These are phyloP conservation scores for Tetramorium alpestre DNA, from an alignment of 1,140 invertebrate species.

Conservation along the genomic window DNA sequence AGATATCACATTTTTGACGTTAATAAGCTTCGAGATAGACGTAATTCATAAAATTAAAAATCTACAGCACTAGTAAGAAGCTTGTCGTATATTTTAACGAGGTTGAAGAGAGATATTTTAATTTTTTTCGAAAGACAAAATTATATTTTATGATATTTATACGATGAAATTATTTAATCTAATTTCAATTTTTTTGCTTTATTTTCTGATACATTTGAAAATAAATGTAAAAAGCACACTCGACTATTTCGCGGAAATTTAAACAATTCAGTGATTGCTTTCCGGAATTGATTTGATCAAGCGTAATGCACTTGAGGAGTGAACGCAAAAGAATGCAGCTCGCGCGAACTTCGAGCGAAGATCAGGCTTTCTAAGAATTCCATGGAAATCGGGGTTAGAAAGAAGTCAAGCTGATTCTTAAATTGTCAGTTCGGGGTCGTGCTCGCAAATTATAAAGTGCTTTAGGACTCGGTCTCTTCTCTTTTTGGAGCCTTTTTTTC, in stretches of 20 bases:
- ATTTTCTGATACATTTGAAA: not conserved
- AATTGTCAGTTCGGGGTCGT: not conserved
- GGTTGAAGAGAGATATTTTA: not conserved
- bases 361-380: conserved; percentile 20
- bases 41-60: conserved; percentile 1
- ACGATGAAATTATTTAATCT: not conserved
- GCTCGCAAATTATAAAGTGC: not conserved
- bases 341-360: not conserved
- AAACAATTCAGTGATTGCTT: not conserved
- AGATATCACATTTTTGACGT: not conserved
- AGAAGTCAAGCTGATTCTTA: conserved; percentile 35
- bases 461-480: not conserved
- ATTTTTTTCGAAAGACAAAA: not conserved
- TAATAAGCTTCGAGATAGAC: not conserved
- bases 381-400: conserved; percentile 1
- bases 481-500: not conserved
- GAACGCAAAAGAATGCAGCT: not conserved
- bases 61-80: not conserved
- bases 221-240: not conserved
- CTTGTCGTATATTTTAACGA: not conserved
- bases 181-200: not conserved
- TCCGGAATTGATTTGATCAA: not conserved
- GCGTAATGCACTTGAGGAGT: not conserved
- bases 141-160: not conserved
- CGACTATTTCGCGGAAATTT: not conserved